Evolutionary conservation across 2,113 vertebrate species (phyloP), one percentile per base, ranked within the genome.

Genomic region (Apeltes quadracus): DNA sequence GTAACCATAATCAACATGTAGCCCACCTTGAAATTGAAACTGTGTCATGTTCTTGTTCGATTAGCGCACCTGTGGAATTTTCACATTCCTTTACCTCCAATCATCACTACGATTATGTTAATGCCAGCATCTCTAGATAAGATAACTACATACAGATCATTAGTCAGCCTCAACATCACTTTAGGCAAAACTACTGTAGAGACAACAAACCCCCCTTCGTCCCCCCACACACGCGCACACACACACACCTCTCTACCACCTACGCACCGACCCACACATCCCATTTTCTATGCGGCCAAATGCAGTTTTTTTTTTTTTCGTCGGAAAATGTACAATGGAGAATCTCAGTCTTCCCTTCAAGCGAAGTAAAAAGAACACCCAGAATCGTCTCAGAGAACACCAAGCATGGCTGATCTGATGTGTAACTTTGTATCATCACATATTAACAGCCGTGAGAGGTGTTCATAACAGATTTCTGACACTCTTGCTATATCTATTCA

Each of bases 371-470:
- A 67, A 67, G 38, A 59, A 63, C 46, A 77, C 68, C 61, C 43
- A 66, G 57, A 62, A 41, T 62, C n/a, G 1, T 44, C 55, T 69
- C 51, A 16, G 46, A 72, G 48, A 77, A 70, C 66, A 82, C 73
- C 54, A 79, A 85, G 76, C 65, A 72, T 71, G 65, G 43, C 76
- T 67, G 76, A 68, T 75, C 74, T 80, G 22, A 70, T 72, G 27
- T 46, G 71, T 63, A 77, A 68, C 76, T 80, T 76, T 83, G 51
- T 66, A 69, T 73, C 29, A 48, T 58, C 57, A 55, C 66, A 66
- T 61, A 66, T 54, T 81, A 55, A 55, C 29, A 25, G 67, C 67
- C 72, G 67, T 67, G 44, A 53, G 81, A 83, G 69, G 54, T 66
- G 85, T 84, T 65, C 65, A 72, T 75, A 69, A 75, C 65, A 71